Base-by-base conservation (phyloP, 2,888 invertebrate species). In the Synergus laeviventris region DNA sequence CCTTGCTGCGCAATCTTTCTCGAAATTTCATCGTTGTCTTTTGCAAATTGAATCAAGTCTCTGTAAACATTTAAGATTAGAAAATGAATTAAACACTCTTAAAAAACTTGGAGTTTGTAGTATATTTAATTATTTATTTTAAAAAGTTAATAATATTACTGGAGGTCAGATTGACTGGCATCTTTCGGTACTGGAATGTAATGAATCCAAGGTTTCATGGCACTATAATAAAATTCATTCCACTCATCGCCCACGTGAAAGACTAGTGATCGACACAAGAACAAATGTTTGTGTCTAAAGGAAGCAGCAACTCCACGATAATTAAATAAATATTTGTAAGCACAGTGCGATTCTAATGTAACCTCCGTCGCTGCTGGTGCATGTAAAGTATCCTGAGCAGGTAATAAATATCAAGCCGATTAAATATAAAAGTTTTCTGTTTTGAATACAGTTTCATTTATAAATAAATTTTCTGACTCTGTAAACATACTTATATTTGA, bases 231-330 rank as follows among this genome's bases (percentile, higher is more conserved):
- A 91, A 99, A 99, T 92, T 99, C 99, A 56, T 94, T 92, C 98
- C 98, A 99, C 81, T 98, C 96, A 84, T 96, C 93, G 0, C 98
- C 98, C 1, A 98, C 97, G 90, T 99, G 98, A 87, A 98, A 97
- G 0, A 99, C 97, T 56, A 98, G 91, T 0, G 98, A 98, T 85
- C 95, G 95, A 89, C 99, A 99, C 0, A 99, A 92, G 87, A 99
- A 97, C 60, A 99, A 93, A 91, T 99, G 98, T 89, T 98, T 98
- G 75, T 98, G 94, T n/a, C 99, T 94, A 88, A 99, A 99, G 90
- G 98, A 98, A 12, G 99, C 99, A 2, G 99, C 98, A 0, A 99
- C 98, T 2, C 99, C 99, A 82, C 98, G 94, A 89, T 97, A 99
- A 92, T 99, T 99, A 89, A 99, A 98, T 59, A 99, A 92, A 90